These are phyloP conservation scores for Cyclura pinguis DNA, from an alignment of 2,797 vertebrate species.

Conservation along the genomic window DNA sequence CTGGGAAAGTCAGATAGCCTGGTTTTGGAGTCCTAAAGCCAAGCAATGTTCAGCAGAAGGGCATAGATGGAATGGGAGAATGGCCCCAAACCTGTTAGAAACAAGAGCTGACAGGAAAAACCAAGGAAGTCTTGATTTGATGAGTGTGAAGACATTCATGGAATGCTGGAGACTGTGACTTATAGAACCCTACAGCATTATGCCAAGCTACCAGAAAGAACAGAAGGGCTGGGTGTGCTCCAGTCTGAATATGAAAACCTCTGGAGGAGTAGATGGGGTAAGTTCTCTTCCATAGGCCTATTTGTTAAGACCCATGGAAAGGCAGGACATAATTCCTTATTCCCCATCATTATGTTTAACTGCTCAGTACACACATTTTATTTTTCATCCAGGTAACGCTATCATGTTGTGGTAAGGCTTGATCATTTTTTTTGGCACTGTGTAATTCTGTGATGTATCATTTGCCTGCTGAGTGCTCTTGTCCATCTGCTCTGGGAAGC, in stretches of 20 bases:
- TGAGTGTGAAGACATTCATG: background rate
- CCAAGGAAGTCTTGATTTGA: background rate
- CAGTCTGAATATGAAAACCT: background rate
- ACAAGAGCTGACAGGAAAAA: background rate
- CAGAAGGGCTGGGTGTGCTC: background rate
- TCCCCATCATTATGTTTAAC: background rate
- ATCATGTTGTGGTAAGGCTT: background rate
- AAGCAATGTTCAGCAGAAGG: background rate
- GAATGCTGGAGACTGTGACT: background rate
- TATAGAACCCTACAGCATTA: background rate
- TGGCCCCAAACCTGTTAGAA: background rate
- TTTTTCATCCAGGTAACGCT: background rate
- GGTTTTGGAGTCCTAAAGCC: background rate
- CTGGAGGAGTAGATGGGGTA: background rate
- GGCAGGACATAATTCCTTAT: background rate
- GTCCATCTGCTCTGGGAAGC: slow-evolving; percentile 17
- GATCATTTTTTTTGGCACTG: background rate
- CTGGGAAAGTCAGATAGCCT: background rate
- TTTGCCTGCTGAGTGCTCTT: slow-evolving; percentile 7
- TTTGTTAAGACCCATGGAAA: background rate
- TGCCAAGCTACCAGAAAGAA: background rate
- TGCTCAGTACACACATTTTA: background rate
- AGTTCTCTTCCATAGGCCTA: background rate
- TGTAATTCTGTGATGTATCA: background rate
- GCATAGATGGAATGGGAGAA: background rate